These are phyloP conservation scores for Hyalella azteca DNA, from an alignment of 2,888 invertebrate species.

Conservation along the genomic window DNA sequence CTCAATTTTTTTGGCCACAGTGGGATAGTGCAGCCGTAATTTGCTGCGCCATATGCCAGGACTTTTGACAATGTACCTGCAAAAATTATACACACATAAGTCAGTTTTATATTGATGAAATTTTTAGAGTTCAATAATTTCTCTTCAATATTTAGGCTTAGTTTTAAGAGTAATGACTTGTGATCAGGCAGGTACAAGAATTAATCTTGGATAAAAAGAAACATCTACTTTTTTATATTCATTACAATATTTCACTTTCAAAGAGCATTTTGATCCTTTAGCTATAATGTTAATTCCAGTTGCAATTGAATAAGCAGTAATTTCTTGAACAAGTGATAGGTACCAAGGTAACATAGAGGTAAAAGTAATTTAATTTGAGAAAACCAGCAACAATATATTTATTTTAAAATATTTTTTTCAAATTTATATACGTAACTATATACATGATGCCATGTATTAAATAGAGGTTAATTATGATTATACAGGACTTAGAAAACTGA, in stretches of 20 bases:
- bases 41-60: constrained; percentile 45
- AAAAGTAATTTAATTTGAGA: background rate
- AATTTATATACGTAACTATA: background rate
- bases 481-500: background rate
- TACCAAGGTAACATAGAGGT: no score
- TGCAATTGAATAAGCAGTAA: background rate
- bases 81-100: background rate
- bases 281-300: background rate
- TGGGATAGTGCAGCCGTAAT: constrained; percentile 43
- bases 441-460: background rate
- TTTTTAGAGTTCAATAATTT: background rate
- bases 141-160: background rate
- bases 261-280: background rate
- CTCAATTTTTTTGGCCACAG: background rate
- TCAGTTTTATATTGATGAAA: background rate
- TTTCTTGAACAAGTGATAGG: no score
- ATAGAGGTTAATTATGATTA: background rate
- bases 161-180: background rate
- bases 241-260: background rate
- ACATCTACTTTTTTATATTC: background rate
- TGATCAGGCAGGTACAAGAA: background rate
- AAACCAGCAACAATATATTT: background rate
- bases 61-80: background rate
- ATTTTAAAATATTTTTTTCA: background rate
- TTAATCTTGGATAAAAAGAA: background rate